Conservation (phyloP, 2,113 vertebrate species). For the Phylloscopus trochilus region DNA sequence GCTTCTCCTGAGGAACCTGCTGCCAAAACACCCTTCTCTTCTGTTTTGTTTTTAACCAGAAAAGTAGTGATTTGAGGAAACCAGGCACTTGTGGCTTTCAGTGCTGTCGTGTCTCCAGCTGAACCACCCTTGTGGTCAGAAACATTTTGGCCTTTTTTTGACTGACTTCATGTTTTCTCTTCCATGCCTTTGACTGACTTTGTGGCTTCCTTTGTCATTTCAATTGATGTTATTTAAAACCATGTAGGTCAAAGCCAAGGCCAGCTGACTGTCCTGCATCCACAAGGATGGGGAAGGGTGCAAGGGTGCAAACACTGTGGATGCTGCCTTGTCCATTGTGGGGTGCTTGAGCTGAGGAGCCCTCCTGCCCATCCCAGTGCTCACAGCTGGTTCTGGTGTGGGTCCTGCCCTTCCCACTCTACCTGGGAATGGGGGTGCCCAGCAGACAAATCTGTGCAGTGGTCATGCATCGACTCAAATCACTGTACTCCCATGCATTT, state of each 20-base stretch:
- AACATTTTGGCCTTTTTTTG: background rate
- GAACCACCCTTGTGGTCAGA: background rate
- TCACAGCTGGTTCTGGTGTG: background rate
- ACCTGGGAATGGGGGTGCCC: background rate
- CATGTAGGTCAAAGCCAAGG: background rate
- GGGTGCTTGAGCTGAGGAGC: background rate
- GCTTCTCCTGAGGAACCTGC: background rate
- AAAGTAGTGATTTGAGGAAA: constrained; percentile 34
- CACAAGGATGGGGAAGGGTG: background rate
- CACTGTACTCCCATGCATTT: rapidly evolving
- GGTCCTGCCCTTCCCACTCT: background rate
- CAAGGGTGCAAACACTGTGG: background rate
- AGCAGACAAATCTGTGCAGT: background rate
- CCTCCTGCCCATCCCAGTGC: background rate
- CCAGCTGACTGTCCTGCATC: background rate
- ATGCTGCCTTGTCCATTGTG: background rate
- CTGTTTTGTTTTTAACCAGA: background rate
- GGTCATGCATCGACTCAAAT: background rate
- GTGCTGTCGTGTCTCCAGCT: background rate
- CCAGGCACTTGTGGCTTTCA: background rate
- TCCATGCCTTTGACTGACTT: background rate
- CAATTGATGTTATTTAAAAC: background rate
- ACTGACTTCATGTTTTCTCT: background rate
- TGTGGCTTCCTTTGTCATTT: background rate
- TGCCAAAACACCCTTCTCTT: background rate